Evolutionary conservation across 2,797 vertebrate genomes (phyloP).

Genomic region (Squalus acanthias): DNA sequence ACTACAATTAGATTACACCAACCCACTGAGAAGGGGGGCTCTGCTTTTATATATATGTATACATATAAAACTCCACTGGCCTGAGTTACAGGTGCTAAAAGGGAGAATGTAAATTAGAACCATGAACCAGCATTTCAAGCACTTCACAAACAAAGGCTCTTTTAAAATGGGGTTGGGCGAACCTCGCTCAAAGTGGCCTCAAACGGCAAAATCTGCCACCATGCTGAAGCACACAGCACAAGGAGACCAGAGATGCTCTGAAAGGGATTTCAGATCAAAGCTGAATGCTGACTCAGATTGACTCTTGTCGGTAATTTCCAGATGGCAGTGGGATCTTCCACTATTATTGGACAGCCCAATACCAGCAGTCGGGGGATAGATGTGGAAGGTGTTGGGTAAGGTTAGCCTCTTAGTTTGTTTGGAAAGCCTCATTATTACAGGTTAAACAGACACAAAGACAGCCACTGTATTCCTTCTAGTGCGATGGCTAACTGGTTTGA

Average conservation of each 20-base stretch:
- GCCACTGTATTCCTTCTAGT: not conserved
- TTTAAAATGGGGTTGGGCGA: not conserved
- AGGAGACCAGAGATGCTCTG: not conserved
- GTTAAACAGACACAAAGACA: not conserved
- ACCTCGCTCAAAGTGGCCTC: not conserved
- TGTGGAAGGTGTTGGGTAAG: not conserved
- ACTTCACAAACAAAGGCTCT: not conserved
- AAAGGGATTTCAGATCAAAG: not conserved
- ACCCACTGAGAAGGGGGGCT: slow-evolving; percentile 45
- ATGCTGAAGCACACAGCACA: not conserved
- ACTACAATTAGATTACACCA: slow-evolving; percentile 97
- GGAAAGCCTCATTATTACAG: not conserved
- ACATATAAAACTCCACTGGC: not conserved
- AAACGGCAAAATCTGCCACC: not conserved
- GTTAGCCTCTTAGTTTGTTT: not conserved
- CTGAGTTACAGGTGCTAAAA: not conserved
- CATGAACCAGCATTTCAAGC: not conserved
- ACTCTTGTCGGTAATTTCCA: not conserved
- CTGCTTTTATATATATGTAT: not conserved
- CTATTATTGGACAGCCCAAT: not conserved
- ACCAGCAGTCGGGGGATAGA: not conserved
- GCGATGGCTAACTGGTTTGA: not conserved
- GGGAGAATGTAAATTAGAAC: not conserved
- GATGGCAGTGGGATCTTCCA: not conserved
- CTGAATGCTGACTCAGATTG: not conserved